Base-by-base conservation (phyloP, 2,888 invertebrate genomes). In the Digitonthophagus gazella region DNA sequence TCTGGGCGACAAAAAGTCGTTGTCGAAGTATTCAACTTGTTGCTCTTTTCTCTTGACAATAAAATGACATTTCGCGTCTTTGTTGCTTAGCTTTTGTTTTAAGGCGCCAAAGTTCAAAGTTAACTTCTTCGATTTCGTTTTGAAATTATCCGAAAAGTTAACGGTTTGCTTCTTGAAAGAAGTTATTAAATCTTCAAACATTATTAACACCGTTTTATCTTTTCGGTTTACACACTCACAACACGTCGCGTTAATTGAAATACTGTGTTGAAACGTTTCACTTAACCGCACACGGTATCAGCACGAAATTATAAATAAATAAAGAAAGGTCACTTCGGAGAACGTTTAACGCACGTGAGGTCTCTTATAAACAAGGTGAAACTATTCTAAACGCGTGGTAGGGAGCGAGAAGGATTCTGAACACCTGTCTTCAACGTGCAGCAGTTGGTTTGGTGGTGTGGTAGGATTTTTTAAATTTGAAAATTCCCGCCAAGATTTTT, bases 1-100 rank as follows among this genome's bases (percentile, higher is more conserved):
- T 76, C 87, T 83, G 61, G 88, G 87, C 73, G 87, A 86, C 76
- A 88, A 79, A 74, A 84, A 86, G 77, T 83, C 83, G 75, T 82
- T 81, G 69, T 78, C 78, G 72, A 77, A 80, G 72, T 82, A 81
- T 67, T 78, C 77, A 66, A 78, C 78, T 74, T 76, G 78, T 70
- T 80, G 79, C 67, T 77, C 77, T 68, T 76, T 77, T 14, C 77
- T 75, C 19, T 80, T 75, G 19, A 80, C 79, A 69, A 79, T 80
- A 72, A 82, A 82, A 61, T 78, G 78, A 2, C 79, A 77, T 73
- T 80, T 81, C n/a, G 73, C 64, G 73, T 77, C 76, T 74, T 81
- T 81, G 71, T 78, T 77, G 63, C 76, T 76, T 69, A 83, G 77
- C 74, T 79, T 77, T 71, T 76, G 77, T 76, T 82, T 80, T 66